Evolutionary conservation across 1,140 invertebrate genomes (phyloP).

Genomic region (Aphidius gifuensis): DNA sequence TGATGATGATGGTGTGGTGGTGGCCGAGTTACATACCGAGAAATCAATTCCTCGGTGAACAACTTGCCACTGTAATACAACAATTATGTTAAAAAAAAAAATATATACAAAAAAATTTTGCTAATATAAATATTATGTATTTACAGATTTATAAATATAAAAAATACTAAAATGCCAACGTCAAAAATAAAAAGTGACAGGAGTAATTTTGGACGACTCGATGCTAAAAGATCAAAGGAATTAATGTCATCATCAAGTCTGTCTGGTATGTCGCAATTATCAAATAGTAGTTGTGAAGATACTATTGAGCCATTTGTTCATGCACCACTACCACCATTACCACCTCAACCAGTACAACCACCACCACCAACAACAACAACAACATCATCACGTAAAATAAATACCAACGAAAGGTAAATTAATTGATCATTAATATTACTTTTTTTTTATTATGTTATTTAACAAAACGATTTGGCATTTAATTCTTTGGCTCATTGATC

Average conservation of each 20-base stretch:
- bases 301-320: conserved; percentile 48
- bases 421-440: too few species aligned
- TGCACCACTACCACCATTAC: conserved; percentile 25
- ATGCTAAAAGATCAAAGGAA: conserved; percentile 48
- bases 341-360: too few species aligned
- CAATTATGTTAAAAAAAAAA: neutral
- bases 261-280: conserved; percentile 52
- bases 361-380: too few species aligned
- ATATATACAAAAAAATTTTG: neutral
- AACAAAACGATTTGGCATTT: too few species aligned
- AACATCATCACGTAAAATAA: conserved; percentile 23
- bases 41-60: conserved; percentile 20
- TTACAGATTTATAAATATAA: conserved; percentile 29
- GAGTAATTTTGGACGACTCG: conserved; percentile 32
- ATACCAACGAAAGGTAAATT: conserved; percentile 31
- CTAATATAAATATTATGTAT: neutral
- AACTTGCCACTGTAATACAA: conserved; percentile 8
- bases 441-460: too few species aligned
- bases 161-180: conserved; percentile 34
- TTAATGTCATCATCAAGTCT: conserved; percentile 52
- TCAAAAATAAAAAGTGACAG: conserved; percentile 42
- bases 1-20: too few species aligned
- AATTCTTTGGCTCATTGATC: too few species aligned
- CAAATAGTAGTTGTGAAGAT: conserved; percentile 50
- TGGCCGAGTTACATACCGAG: conserved; percentile 21